Base-by-base conservation (phyloP, 2,888 invertebrate genomes). In the Agriotes lineatus region DNA sequence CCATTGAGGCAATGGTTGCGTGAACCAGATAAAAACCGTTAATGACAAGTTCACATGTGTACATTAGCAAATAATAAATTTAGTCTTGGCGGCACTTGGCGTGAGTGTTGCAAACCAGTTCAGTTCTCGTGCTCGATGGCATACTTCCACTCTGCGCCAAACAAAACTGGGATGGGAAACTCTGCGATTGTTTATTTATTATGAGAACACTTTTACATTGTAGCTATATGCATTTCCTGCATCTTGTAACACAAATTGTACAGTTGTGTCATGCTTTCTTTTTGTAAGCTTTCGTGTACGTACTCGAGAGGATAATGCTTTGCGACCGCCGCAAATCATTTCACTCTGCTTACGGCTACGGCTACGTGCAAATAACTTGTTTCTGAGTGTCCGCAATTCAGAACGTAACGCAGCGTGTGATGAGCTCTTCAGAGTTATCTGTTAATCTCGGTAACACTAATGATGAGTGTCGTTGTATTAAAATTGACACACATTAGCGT, bases 211-310 rank as follows among this genome's bases (percentile, higher is more conserved):
- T 42, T 42, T 42, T 44, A 19, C 44, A 44, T 19, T 44, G 44
- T 44, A 44, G 16, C 9, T 44, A 18, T 18, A 1, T 44, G 44
- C 44, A 20, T 19, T 44, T 44, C 44, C 44, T 44, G 10, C 44
- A 10, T 44, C 44, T 44, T 44, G 44, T 44, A 44, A 44, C 19
- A 44, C 44, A 44, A 44, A 18, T 44, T 44, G 44, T 44, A n/a
- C 20, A 20, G 44, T 44, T 44, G 20, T 20, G 20, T 20, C 20
- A 44, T 44, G 44, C 20, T 42, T 44, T 44, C 20, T 2, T 44
- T 20, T 44, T 18, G n/a, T 44, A 44, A 44, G 44, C 44, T 44
- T 44, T 19, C 10, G 2, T 37, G 37, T 37, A 12, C 12, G 12
- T 37, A 37, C 37, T 12, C n/a, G n/a, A n/a, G n/a, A n/a, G n/a